Conservation (phyloP, 2,888 invertebrate species). For the Selenia dentaria region DNA sequence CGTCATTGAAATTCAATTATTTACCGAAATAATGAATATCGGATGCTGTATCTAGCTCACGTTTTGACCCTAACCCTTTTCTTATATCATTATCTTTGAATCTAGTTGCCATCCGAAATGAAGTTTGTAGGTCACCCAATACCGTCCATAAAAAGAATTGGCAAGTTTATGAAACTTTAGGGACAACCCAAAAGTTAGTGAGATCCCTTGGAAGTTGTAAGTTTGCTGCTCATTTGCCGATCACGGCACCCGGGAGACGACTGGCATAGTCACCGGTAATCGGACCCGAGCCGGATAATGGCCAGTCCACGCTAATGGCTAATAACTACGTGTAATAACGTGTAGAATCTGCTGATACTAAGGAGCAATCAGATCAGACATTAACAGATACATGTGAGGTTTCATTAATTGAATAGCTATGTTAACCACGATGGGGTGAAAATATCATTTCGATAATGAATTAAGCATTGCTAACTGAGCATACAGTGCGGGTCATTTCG, state of each 20-base stretch:
- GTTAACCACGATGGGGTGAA: slow-evolving; percentile 17
- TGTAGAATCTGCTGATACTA: slow-evolving; percentile 11
- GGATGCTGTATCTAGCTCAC: neutral
- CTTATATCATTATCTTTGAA: slow-evolving; percentile 1
- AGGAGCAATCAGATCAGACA: slow-evolving; percentile 12
- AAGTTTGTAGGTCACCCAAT: slow-evolving; percentile 27
- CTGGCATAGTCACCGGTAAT: slow-evolving; percentile 19
- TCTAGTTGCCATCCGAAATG: slow-evolving; percentile 9
- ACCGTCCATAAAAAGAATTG: slow-evolving; percentile 39
- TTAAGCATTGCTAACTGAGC: too few species aligned
- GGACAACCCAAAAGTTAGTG: slow-evolving; percentile 41
- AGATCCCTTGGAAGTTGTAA: slow-evolving; percentile 25
- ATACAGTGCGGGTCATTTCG: too few species aligned
- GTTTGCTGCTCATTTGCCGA: slow-evolving; percentile 33
- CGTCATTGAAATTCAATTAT: neutral
- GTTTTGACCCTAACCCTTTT: slow-evolving; percentile 1
- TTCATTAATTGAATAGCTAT: slow-evolving; percentile 12
- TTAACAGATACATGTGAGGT: slow-evolving; percentile 2
- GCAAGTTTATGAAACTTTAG: slow-evolving; percentile 38
- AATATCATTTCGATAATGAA: neutral
- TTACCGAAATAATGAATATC: neutral
- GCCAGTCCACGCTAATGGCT: slow-evolving; percentile 20
- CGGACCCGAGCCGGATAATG: slow-evolving; percentile 20
- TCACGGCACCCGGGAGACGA: slow-evolving; percentile 21
- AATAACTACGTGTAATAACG: slow-evolving; percentile 26